A percentile compares a stretch with the other conserved stretches of the same genome.
phyloP scores from a whole-genome alignment of 2,888 invertebrate genomes.

The Hoplodrina blanda region DNA sequence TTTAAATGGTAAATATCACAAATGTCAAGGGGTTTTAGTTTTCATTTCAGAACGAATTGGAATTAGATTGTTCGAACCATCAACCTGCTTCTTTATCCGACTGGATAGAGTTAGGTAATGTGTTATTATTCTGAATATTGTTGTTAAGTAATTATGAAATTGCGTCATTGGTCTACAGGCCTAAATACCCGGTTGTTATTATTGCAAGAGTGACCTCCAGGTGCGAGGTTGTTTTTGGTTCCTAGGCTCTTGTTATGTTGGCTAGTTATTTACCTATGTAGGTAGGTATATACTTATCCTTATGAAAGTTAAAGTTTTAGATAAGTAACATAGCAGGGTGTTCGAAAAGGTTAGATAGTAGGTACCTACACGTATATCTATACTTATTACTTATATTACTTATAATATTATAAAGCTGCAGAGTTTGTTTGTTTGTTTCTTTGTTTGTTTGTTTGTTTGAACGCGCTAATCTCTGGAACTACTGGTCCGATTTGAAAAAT shows the following conservation, averaged over 20 bases:
- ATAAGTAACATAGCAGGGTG: no score
- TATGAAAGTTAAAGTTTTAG: no score
- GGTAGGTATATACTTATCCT: not conserved
- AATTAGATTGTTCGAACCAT: slow-evolving; percentile 53
- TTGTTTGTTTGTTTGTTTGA: no score
- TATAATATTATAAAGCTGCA: no score
- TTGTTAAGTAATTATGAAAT: slow-evolving; percentile 20
- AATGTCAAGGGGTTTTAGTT: not conserved
- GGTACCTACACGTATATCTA: no score
- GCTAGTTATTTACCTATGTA: not conserved
- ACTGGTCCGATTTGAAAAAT: no score
- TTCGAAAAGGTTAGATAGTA: not conserved
- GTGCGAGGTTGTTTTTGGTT: slow-evolving; percentile 5
- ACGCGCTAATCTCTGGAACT: no score
- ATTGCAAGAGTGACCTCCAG: slow-evolving; percentile 7
- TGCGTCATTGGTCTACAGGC: slow-evolving; percentile 24
- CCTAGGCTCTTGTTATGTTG: not conserved
- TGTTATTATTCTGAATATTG: slow-evolving; percentile 25
- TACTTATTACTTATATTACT: no score
- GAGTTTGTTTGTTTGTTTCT: no score
- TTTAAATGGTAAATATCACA: not conserved
- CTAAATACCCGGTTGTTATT: slow-evolving; percentile 5
- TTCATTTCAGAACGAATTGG: slow-evolving; percentile 48
- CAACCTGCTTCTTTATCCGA: slow-evolving; percentile 33
- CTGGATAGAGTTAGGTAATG: slow-evolving; percentile 55